Evolutionary conservation across 1,140 invertebrate species (phyloP), one percentile per base, ranked within the genome.

Genomic region (Papilio aristodemus): DNA sequence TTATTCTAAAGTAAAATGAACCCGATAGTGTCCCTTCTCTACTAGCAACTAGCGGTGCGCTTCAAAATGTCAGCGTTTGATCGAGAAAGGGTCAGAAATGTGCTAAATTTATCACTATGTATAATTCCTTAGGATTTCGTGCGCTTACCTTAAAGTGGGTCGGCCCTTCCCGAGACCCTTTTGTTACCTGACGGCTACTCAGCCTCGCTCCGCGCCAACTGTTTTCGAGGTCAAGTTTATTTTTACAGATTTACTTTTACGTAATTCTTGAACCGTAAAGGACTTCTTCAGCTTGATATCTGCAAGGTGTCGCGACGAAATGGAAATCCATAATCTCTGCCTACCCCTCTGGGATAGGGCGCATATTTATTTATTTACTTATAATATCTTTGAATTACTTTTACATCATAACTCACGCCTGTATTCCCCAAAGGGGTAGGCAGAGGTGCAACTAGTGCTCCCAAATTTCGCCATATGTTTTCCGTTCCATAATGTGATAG

Each of bases 101-200:
- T 22, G 46, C 46, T 54, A 54, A 54, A 54, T 54, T 54, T 54
- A 54, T 54, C 46, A 54, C 46, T 54, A 54, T 19, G 17, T 11
- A 14, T 54, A 54, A 54, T 54, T 54, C 19, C 46, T 54, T 54
- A 25, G 46, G 46, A 54, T 54, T 54, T 54, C 46, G 46, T 25
- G 46, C 46, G 46, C 46, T 54, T 54, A 54, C 46, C 46, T 54
- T 54, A 54, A 54, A 54, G 46, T 54, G 19, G 46, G 46, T 54
- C 46, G 46, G 19, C 19, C 46, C 46, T 54, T 54, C 22, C 46
- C n/a, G n/a, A 43, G n/a, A 3, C n/a, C 19, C 46, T 54, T 54
- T 54, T 54, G 46, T 54, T 54, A 54, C 46, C 46, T 54, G 46
- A 54, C 46, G 46, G 46, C 46, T 10, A 54, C 46, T 54, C 46